These are phyloP conservation scores for Orthosia cruda DNA, from an alignment of 2,888 invertebrate genomes.

Conservation along the genomic window DNA sequence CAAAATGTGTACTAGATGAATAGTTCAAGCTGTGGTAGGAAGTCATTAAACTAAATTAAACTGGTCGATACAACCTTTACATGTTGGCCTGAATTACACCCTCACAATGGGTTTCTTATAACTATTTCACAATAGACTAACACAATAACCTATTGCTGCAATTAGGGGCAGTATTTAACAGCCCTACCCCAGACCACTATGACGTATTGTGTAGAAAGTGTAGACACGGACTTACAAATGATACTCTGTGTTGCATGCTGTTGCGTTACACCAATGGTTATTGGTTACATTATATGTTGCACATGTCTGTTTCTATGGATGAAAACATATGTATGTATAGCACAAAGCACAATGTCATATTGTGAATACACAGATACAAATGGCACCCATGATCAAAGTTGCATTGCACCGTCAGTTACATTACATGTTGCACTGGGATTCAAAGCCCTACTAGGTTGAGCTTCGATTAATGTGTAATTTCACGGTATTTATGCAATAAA, in stretches of 20 bases:
- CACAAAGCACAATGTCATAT: neutral
- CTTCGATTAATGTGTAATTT: constrained; percentile 36
- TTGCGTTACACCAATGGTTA: neutral
- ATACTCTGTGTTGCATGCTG: no score
- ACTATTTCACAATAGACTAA: constrained; percentile 4
- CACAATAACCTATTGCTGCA: neutral
- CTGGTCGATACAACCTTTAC: neutral
- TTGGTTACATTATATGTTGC: neutral
- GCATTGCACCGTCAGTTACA: neutral
- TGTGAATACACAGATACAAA: neutral
- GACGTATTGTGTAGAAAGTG: neutral
- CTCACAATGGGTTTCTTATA: neutral
- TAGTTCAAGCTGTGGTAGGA: neutral
- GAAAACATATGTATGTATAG: neutral
- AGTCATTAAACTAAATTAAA: constrained; percentile 5
- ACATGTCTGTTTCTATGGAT: neutral
- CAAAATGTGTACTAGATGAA: neutral
- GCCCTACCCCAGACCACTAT: neutral
- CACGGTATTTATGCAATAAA: constrained; percentile 45
- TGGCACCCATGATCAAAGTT: neutral
- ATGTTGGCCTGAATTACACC: constrained; percentile 6
- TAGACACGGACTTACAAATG: neutral
- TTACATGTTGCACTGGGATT: constrained; percentile 22
- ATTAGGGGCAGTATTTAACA: neutral
- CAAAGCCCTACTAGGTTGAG: neutral